These are phyloP conservation scores for Lepidocyrtinus sp. DNA, from an alignment of 2,888 invertebrate species.

Conservation along the genomic window DNA sequence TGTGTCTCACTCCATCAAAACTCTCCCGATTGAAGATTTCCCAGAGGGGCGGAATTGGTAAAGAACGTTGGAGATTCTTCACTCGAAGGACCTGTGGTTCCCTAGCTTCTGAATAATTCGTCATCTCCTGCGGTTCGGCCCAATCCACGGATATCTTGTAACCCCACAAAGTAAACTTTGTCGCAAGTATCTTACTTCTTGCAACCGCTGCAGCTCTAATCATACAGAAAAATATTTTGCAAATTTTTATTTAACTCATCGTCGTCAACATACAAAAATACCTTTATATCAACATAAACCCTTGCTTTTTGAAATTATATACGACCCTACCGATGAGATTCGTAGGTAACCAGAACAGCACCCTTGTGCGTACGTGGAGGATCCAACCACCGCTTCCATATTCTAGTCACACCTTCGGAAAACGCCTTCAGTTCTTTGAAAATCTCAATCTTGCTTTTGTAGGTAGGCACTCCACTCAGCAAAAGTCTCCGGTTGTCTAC, in stretches of 20 bases:
- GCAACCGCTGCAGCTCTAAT: slow-evolving; percentile 36
- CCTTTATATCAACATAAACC: no score
- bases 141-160: slow-evolving; percentile 17
- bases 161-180: background rate
- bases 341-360: background rate
- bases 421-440: background rate
- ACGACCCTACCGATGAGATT: slow-evolving; percentile 35
- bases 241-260: no score
- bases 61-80: no score
- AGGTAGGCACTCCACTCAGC: slow-evolving; percentile 27
- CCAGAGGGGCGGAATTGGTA: no score
- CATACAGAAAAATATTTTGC: background rate
- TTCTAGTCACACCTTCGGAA: background rate
- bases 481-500: slow-evolving; percentile 43
- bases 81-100: no score
- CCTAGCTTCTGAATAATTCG: no score
- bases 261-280: no score
- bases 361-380: background rate
- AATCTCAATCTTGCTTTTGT: slow-evolving; percentile 19
- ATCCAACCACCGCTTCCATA: background rate
- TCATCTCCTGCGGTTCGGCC: slow-evolving; percentile 29
- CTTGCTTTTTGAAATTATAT: no score
- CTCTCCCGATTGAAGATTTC: no score
- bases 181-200: slow-evolving; percentile 8
- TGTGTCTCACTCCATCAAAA: no score